Percentiles rank a stretch among this genome's conserved stretches.
Conservation (phyloP, 2,888 invertebrate species). For the Stenodema calcarata region DNA sequence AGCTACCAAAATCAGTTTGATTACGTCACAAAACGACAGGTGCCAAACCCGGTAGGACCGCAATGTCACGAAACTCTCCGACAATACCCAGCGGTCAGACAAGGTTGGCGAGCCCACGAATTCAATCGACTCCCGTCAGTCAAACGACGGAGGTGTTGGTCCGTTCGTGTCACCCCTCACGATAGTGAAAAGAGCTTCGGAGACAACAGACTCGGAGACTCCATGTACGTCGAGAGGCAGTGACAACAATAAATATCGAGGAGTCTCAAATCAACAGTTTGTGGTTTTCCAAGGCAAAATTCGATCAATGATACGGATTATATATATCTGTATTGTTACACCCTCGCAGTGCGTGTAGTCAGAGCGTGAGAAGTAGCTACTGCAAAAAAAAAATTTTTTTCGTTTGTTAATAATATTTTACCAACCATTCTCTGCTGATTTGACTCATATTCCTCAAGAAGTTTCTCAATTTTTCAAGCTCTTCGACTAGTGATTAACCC, state of each 20-base stretch:
- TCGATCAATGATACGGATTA: not conserved
- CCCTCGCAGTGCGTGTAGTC: too few species aligned
- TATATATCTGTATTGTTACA: too few species aligned
- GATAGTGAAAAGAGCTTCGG: not conserved
- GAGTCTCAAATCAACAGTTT: not conserved
- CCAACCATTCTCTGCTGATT: too few species aligned
- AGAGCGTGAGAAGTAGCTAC: too few species aligned
- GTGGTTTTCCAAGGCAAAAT: not conserved
- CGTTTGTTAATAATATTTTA: too few species aligned
- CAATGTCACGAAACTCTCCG: not conserved
- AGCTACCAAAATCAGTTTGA: not conserved
- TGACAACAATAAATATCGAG: not conserved
- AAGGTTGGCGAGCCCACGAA: not conserved
- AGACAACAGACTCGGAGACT: not conserved
- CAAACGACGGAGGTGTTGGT: not conserved
- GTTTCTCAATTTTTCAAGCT: too few species aligned
- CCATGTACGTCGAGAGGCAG: not conserved
- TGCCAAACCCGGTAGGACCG: not conserved
- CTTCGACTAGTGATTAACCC: too few species aligned
- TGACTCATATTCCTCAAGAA: too few species aligned
- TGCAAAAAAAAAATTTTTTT: too few species aligned
- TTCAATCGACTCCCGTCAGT: not conserved
- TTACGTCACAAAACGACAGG: not conserved
- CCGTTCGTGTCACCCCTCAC: not conserved
- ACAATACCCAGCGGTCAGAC: not conserved